Conservation (phyloP, 2,888 invertebrate genomes). For the Phymatocera aterrima region DNA sequence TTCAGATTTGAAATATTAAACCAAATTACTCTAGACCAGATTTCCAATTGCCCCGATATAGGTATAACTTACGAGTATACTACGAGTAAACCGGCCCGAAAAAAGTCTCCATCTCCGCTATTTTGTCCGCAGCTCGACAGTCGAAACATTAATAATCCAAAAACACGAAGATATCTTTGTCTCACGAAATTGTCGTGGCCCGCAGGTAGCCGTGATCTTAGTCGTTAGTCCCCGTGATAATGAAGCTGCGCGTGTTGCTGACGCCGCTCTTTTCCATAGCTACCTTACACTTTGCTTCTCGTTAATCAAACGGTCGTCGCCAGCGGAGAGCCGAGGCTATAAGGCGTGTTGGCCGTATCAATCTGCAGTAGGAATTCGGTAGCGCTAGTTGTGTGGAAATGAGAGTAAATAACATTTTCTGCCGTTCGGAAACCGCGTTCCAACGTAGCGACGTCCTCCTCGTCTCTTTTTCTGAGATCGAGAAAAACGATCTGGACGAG, state of each 20-base stretch:
- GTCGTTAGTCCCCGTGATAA: background rate
- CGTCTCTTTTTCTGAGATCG: too few species aligned
- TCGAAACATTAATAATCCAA: conserved; percentile 17
- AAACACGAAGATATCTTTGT: background rate
- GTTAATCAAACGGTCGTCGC: conserved; percentile 32
- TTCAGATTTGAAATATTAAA: too few species aligned
- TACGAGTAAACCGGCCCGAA: background rate
- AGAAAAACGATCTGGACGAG: conserved; percentile 1
- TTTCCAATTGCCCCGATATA: background rate
- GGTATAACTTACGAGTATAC: background rate
- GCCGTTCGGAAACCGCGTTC: too few species aligned
- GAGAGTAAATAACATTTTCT: too few species aligned
- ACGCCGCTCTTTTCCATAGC: conserved; percentile 9
- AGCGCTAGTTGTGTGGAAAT: too few species aligned
- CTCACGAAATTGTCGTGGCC: background rate
- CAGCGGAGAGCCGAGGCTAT: background rate
- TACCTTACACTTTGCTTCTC: conserved; percentile 37
- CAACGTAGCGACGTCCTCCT: too few species aligned
- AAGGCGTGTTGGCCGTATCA: too few species aligned
- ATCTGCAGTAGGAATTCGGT: too few species aligned
- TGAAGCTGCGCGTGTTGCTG: conserved; percentile 8
- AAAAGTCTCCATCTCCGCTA: background rate
- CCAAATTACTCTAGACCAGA: too few species aligned
- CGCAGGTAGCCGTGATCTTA: conserved; percentile 9
- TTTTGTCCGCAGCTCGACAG: background rate